Percentiles rank a stretch among this genome's conserved stretches.
These are phyloP conservation scores for Steromphala cineraria DNA, from an alignment of 2,888 invertebrate species.

Conservation along the genomic window DNA sequence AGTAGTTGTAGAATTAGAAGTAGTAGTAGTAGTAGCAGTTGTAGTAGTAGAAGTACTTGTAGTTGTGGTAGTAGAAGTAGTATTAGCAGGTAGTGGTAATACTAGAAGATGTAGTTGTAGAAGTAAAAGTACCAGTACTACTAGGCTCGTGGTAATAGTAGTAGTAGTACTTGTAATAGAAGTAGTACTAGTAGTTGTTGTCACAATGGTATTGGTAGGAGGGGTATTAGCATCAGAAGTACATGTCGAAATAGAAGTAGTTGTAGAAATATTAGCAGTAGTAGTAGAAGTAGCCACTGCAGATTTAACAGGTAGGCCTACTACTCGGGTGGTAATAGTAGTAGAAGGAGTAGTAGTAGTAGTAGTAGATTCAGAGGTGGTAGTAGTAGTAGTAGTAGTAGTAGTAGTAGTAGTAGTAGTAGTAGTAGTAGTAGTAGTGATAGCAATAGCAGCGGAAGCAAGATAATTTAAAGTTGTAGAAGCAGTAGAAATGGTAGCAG, in stretches of 20 bases:
- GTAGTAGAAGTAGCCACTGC: no score
- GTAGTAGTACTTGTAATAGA: not conserved
- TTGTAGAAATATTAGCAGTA: no score
- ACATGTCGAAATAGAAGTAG: no score
- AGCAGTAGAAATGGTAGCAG: no score
- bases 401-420: not conserved
- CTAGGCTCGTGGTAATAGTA: slow-evolving; percentile 9
- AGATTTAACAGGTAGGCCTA: no score
- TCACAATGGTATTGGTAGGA: not conserved
- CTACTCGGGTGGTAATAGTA: no score
- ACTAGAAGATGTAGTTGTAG: slow-evolving; percentile 21
- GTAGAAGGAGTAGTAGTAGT: no score
- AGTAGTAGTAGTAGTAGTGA: no score
- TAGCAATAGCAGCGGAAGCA: no score
- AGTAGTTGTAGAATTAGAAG: slow-evolving; percentile 23
- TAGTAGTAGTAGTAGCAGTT: slow-evolving; percentile 25
- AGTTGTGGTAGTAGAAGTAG: slow-evolving; percentile 25
- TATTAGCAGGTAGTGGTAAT: not conserved
- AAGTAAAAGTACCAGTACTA: not conserved
- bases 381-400: not conserved
- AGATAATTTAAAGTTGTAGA: no score
- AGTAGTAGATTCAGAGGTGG: not conserved
- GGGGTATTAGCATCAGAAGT: no score
- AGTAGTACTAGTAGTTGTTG: slow-evolving; percentile 21
- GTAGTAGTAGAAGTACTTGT: slow-evolving; percentile 27